phyloP scores from a whole-genome alignment of 2,113 vertebrate species.

The Pterocles gutturalis region DNA sequence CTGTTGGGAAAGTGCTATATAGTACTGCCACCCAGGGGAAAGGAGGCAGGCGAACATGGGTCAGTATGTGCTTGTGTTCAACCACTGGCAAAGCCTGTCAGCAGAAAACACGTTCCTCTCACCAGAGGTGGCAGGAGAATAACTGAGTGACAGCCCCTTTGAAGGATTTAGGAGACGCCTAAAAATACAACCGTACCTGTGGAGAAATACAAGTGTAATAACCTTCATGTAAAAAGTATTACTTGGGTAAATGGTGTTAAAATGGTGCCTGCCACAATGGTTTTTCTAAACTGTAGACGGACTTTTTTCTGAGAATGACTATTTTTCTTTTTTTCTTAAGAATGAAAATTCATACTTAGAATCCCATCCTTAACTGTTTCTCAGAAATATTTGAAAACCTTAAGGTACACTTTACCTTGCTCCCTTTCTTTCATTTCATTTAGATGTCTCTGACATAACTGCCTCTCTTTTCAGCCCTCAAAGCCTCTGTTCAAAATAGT shows the following conservation, averaged over 20 bases:
- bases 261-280: neutral
- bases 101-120: neutral
- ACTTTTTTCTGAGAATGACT: neutral
- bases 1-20: neutral
- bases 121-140: neutral
- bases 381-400: neutral
- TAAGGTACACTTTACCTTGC: neutral
- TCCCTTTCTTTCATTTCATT: neutral
- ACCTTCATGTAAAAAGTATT: neutral
- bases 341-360: neutral
- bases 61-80: accelerated
- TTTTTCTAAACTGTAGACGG: neutral
- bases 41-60: accelerated
- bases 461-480: neutral
- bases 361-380: neutral
- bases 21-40: neutral
- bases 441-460: accelerated
- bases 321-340: neutral
- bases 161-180: neutral
- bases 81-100: accelerated
- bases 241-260: neutral
- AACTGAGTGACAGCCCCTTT: neutral
- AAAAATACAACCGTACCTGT: neutral
- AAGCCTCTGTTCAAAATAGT: neutral
- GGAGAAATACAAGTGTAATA: neutral